phyloP scores from a whole-genome alignment of 64 coral and sea anemone genomes.

The Dendronephthya gigantea region DNA sequence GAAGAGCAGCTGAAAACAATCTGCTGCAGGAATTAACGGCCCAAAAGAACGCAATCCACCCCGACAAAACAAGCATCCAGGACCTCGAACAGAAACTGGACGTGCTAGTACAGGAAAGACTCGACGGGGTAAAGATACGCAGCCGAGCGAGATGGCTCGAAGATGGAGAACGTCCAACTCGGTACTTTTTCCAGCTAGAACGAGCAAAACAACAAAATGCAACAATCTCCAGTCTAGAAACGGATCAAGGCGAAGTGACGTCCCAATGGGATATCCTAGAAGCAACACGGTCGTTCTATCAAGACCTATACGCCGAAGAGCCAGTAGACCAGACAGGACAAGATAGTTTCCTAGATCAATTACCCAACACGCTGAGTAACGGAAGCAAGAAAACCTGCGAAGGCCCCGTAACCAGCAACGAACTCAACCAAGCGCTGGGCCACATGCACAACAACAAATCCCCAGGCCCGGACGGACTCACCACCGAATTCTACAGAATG shows the following conservation, averaged over 20 bases:
- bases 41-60: background rate
- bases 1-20: background rate
- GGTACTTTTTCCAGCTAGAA: constrained; percentile 21
- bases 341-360: background rate
- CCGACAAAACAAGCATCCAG: background rate
- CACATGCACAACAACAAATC: constrained; percentile 6
- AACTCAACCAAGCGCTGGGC: background rate
- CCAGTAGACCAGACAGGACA: background rate
- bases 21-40: background rate
- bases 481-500: constrained; percentile 18
- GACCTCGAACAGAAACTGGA: background rate
- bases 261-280: background rate
- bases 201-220: background rate
- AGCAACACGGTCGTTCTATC: background rate
- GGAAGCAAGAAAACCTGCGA: background rate
- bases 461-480: constrained; percentile 14
- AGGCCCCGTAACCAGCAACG: background rate
- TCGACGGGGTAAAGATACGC: background rate
- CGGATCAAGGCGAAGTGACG: background rate
- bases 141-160: constrained; percentile 12
- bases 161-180: background rate
- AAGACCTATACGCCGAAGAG: background rate
- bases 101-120: background rate
- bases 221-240: background rate
- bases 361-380: background rate